These are phyloP conservation scores for Apodemus speciosus DNA, from an alignment of 2,113 vertebrate species.

Conservation along the genomic window DNA sequence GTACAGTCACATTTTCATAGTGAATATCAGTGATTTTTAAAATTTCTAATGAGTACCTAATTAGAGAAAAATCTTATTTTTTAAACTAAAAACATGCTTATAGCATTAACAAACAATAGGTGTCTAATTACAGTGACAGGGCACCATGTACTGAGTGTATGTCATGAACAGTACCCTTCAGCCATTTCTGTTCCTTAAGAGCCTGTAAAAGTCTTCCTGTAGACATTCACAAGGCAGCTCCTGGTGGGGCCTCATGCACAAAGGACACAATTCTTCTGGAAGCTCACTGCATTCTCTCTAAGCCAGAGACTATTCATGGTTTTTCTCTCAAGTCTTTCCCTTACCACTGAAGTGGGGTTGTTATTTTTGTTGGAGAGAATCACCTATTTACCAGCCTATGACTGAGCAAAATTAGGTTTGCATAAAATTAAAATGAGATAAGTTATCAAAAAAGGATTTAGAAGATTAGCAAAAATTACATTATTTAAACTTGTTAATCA, in stretches of 20 bases:
- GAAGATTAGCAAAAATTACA: background rate
- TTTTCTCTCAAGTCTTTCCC: background rate
- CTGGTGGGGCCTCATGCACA: background rate
- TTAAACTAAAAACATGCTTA: constrained; percentile 40
- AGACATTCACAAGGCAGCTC: background rate
- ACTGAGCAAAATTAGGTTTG: background rate
- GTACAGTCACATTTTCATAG: constrained; percentile 40
- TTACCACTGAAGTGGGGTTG: background rate
- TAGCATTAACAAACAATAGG: constrained; percentile 64
- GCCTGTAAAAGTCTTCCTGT: background rate
- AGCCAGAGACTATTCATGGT: background rate
- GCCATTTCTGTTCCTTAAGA: background rate
- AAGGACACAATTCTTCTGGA: background rate
- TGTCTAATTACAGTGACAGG: constrained; percentile 40
- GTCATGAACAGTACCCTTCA: background rate
- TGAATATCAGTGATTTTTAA: constrained; percentile 64
- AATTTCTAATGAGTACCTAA: constrained; percentile 31
- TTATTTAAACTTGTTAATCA: background rate
- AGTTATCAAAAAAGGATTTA: background rate
- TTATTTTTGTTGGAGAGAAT: background rate
- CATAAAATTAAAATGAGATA: background rate
- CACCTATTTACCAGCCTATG: background rate
- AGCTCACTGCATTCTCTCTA: fast-evolving
- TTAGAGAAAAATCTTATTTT: constrained; percentile 61
- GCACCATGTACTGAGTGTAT: background rate